Percentiles rank a stretch among this genome's conserved stretches.
Evolutionary conservation across 2,888 invertebrate genomes (phyloP).

Genomic region (Keiferia lycopersicella): DNA sequence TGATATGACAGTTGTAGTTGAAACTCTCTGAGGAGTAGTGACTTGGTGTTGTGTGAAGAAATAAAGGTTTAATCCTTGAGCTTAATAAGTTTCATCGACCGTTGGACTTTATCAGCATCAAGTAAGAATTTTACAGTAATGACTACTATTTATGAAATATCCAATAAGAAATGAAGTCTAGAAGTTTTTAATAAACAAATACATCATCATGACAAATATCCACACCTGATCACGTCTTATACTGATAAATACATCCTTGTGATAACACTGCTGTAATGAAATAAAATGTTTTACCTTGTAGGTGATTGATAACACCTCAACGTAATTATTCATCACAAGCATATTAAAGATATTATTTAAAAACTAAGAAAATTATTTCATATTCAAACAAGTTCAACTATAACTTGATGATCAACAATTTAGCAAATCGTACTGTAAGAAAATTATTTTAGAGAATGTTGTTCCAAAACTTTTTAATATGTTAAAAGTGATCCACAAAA

Average conservation of each 20-base stretch:
- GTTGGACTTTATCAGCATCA: neutral
- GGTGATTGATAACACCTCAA: neutral
- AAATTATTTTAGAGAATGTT: too few species aligned
- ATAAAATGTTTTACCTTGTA: neutral
- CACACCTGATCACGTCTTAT: conserved; percentile 1
- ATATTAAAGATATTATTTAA: neutral
- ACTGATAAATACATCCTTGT: conserved; percentile 1
- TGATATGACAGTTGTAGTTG: neutral
- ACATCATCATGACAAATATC: conserved; percentile 7
- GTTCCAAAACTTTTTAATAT: too few species aligned
- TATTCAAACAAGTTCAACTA: too few species aligned
- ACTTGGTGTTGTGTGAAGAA: neutral
- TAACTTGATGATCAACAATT: too few species aligned
- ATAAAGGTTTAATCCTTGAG: too few species aligned
- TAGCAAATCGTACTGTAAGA: too few species aligned
- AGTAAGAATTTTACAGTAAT: neutral
- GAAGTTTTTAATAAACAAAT: neutral
- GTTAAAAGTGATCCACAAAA: too few species aligned
- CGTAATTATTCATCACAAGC: neutral
- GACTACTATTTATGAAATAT: neutral
- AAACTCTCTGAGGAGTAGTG: neutral
- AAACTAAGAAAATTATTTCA: neutral
- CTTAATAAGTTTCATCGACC: neutral
- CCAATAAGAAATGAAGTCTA: neutral
- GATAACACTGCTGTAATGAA: conserved; percentile 3